Base-by-base conservation (phyloP, 2,888 invertebrate species). In the Nephrotoma flavescens region DNA sequence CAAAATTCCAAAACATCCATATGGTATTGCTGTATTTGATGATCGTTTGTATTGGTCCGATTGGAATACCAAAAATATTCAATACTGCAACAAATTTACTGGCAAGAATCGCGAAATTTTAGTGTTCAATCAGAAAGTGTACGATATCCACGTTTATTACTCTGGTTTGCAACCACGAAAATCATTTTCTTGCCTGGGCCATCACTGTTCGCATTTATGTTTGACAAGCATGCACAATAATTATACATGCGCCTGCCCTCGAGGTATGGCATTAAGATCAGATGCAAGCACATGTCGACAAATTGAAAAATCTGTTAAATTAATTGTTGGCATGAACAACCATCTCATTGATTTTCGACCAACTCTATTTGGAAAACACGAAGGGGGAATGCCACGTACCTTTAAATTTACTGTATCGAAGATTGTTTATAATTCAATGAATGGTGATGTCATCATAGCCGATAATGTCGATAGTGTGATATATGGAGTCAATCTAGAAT, bases 11-110 rank as follows among this genome's bases (percentile, higher is more conserved):
- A 94, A 95, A 88, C 96, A 96, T 90, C 98, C 98, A 0, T 97
- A 95, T 91, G 94, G 96, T 0, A 92, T 98, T 88, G 94, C 96
- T 0, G 94, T 98, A 0, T 98, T 98, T 90, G 98, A 98, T 91
- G 95, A 97, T 91, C 93, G 93, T 1, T 90, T 99, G 0, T 99
- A 95, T 91, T 99, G 97, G 97, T 96, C 96, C 83, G 98, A 99
- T 90, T 97, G 96, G 96, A 92, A 93, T 0, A 94, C 95, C 0
- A 94, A 94, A 89, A 94, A 95, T 44, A 93, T 98, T 9, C 94
- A 96, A 88, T 94, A 94, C 0, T 95, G 95, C 86, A 94, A 97
- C 90, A 98, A 98, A 90, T 94, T 96, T 89, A 94, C 94, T 0
- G 96, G 96, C 0, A 94, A 94, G 89, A 90, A 94, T 88, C 93